phyloP scores from a whole-genome alignment of 2,797 vertebrate genomes.

The Falco berigora region DNA sequence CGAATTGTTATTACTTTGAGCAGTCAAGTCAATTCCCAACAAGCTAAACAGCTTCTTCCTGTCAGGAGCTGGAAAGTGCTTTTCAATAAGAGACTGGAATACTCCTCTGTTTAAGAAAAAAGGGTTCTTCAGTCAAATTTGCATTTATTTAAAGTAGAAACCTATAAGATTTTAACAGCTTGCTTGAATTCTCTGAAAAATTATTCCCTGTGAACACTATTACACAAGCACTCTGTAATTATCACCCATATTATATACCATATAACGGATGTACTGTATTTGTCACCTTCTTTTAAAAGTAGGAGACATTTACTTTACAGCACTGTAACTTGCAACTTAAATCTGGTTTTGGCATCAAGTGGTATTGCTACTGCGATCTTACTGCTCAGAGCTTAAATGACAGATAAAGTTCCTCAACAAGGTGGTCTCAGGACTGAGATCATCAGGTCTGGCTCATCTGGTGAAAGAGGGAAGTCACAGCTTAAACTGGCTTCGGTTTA shows the following conservation, averaged over 20 bases:
- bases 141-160: background rate
- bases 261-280: background rate
- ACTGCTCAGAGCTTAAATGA: background rate
- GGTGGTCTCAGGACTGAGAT: background rate
- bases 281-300: background rate
- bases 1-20: constrained; percentile 86
- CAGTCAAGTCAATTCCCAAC: constrained; percentile 89
- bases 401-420: background rate
- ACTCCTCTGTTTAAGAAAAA: constrained; percentile 82
- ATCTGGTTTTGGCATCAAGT: background rate
- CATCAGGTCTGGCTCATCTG: background rate
- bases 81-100: constrained; percentile 94
- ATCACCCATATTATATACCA: background rate
- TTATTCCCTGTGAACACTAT: background rate
- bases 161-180: background rate
- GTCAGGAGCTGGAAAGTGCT: constrained; percentile 98
- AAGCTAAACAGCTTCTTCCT: constrained; percentile 96
- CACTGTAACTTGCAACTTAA: background rate
- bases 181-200: background rate
- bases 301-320: background rate
- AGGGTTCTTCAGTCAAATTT: background rate
- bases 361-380: background rate
- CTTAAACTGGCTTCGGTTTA: background rate
- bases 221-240: background rate
- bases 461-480: background rate